Evolutionary conservation across 2,113 vertebrate genomes (phyloP).

Genomic region (Dissostichus mawsoni): DNA sequence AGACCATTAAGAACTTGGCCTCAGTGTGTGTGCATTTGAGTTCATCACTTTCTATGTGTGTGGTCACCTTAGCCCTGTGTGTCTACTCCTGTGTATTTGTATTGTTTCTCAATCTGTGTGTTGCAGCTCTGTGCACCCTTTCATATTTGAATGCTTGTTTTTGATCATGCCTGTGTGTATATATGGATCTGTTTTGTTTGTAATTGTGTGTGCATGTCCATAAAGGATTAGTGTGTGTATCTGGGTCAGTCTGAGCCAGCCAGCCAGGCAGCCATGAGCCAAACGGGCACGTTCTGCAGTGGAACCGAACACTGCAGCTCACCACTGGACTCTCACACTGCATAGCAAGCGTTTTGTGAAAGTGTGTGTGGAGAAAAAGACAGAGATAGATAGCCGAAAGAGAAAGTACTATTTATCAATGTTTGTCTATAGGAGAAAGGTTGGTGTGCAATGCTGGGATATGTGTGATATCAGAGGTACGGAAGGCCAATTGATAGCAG

Average conservation of each 20-base stretch:
- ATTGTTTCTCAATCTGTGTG: background rate
- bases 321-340: conserved; percentile 41
- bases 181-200: background rate
- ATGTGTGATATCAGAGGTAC: background rate
- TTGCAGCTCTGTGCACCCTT: background rate
- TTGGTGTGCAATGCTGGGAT: background rate
- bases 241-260: conserved; percentile 69
- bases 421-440: conserved; percentile 9
- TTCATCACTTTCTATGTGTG: background rate
- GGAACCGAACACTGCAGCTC: conserved; percentile 63
- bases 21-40: background rate
- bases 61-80: conserved; percentile 15
- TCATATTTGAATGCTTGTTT: background rate
- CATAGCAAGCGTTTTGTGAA: conserved; percentile 36
- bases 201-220: conserved; percentile 1
- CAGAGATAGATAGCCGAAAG: conserved; percentile 17
- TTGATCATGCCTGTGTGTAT: background rate
- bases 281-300: conserved; percentile 67
- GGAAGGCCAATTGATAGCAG: conserved; percentile 1
- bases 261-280: conserved; percentile 59
- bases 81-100: conserved; percentile 1
- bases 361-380: conserved; percentile 13
- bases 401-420: conserved; percentile 18
- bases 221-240: conserved; percentile 70
- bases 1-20: no score